These are phyloP conservation scores for Xestia sexstrigata DNA, from an alignment of 2,888 invertebrate genomes.

Conservation along the genomic window DNA sequence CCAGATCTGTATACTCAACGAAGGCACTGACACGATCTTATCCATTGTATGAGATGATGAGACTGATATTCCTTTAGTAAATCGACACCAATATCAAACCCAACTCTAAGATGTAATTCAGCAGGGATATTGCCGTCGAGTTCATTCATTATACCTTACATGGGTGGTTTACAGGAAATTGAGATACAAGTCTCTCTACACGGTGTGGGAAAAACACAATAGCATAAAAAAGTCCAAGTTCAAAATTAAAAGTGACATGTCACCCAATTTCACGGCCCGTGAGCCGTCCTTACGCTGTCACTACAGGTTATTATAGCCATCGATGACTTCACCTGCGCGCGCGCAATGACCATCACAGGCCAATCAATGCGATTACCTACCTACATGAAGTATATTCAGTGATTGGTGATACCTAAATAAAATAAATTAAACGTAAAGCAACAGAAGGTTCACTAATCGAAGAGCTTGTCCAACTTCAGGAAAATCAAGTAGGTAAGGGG, in stretches of 20 bases:
- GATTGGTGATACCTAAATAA: no score
- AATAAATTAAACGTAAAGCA: neutral
- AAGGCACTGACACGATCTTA: neutral
- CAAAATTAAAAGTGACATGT: slow-evolving; percentile 12
- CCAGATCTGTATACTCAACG: neutral
- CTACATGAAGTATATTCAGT: neutral
- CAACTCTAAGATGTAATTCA: neutral
- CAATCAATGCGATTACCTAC: slow-evolving; percentile 15
- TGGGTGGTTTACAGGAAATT: slow-evolving; percentile 3
- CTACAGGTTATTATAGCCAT: slow-evolving; percentile 12
- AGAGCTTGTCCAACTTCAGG: neutral
- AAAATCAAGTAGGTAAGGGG: neutral
- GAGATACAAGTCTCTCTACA: neutral
- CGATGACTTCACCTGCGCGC: slow-evolving; percentile 54
- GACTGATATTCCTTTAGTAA: neutral
- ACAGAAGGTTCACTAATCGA: slow-evolving; percentile 13
- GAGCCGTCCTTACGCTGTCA: slow-evolving; percentile 11
- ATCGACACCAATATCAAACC: neutral
- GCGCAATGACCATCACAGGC: slow-evolving; percentile 42
- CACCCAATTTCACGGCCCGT: slow-evolving; percentile 1
- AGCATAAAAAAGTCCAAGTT: neutral
- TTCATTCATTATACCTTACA: slow-evolving; percentile 9
- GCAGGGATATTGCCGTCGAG: neutral
- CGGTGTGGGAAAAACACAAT: slow-evolving; percentile 11
- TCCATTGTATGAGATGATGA: neutral